Evolutionary conservation across 2,888 invertebrate genomes (phyloP).

Genomic region (Pseudococcus viburni): DNA sequence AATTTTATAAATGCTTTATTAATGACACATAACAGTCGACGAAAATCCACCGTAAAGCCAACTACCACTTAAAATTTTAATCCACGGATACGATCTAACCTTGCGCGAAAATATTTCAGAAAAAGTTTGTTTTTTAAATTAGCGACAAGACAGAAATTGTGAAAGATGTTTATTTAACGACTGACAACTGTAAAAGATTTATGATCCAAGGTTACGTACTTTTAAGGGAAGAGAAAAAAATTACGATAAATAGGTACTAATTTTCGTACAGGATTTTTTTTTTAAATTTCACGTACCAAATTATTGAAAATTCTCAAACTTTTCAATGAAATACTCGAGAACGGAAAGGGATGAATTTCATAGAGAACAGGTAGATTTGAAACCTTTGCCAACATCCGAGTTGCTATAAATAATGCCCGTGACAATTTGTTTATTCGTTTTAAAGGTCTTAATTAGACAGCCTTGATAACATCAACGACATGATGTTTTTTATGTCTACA

Average conservation of each 20-base stretch:
- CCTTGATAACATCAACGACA: slow-evolving; percentile 46
- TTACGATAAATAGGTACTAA: neutral
- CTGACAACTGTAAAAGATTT: slow-evolving; percentile 16
- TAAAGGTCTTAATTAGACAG: slow-evolving; percentile 29
- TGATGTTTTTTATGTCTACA: neutral
- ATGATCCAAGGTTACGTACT: slow-evolving; percentile 4
- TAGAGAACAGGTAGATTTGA: slow-evolving; percentile 17
- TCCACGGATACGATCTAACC: slow-evolving; percentile 7
- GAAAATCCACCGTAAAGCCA: slow-evolving; percentile 37
- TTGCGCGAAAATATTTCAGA: neutral
- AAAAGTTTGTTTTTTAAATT: slow-evolving; percentile 43
- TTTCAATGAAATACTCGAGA: neutral
- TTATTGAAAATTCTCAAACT: neutral
- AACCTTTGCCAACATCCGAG: slow-evolving; percentile 9
- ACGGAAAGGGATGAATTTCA: neutral
- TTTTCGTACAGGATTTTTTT: neutral
- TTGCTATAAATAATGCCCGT: neutral
- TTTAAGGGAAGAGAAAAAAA: neutral
- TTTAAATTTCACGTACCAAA: no score
- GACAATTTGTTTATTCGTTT: slow-evolving; percentile 39
- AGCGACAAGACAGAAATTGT: slow-evolving; percentile 37
- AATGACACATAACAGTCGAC: slow-evolving; percentile 46
- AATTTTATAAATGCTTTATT: slow-evolving; percentile 54
- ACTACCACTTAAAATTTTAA: slow-evolving; percentile 27
- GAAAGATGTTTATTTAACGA: slow-evolving; percentile 49